Percentiles rank a stretch among this genome's conserved stretches.
These are phyloP conservation scores for Aspidapion aeneum DNA, from an alignment of 2,888 invertebrate species.

Conservation along the genomic window DNA sequence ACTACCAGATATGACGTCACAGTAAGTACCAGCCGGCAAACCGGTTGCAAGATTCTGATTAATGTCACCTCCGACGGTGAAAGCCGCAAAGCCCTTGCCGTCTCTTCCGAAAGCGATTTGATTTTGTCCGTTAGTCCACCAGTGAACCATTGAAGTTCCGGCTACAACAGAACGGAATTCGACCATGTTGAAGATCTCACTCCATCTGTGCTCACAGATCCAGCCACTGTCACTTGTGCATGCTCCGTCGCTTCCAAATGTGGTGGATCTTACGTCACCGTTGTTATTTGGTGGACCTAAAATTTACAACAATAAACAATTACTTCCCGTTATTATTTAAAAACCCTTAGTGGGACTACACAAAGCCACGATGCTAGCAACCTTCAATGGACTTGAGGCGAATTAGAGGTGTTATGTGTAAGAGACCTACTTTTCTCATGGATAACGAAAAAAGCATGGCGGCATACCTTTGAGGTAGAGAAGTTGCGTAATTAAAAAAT, in stretches of 20 bases:
- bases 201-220: conserved; percentile 85
- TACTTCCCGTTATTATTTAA: too few species aligned
- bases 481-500: too few species aligned
- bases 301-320: conserved; percentile 32
- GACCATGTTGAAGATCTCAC: conserved; percentile 77
- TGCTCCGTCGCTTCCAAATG: conserved; percentile 60
- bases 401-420: too few species aligned
- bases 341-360: too few species aligned
- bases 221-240: conserved; percentile 70
- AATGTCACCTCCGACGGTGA: conserved; percentile 64
- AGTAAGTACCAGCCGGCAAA: conserved; percentile 73
- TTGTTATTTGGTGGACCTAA: conserved; percentile 65
- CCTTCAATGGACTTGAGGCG: too few species aligned
- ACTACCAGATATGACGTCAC: conserved; percentile 79
- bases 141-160: conserved; percentile 55
- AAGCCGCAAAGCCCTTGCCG: conserved; percentile 62
- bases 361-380: too few species aligned
- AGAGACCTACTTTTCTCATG: too few species aligned
- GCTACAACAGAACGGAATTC: conserved; percentile 66
- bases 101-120: conserved; percentile 84
- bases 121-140: conserved; percentile 80
- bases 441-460: too few species aligned
- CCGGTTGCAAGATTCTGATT: conserved; percentile 61
- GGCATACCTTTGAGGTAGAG: too few species aligned
- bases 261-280: conserved; percentile 61